These are phyloP conservation scores for Ptilorrhoa leucosticta DNA, from an alignment of 2,113 vertebrate species.

Conservation along the genomic window DNA sequence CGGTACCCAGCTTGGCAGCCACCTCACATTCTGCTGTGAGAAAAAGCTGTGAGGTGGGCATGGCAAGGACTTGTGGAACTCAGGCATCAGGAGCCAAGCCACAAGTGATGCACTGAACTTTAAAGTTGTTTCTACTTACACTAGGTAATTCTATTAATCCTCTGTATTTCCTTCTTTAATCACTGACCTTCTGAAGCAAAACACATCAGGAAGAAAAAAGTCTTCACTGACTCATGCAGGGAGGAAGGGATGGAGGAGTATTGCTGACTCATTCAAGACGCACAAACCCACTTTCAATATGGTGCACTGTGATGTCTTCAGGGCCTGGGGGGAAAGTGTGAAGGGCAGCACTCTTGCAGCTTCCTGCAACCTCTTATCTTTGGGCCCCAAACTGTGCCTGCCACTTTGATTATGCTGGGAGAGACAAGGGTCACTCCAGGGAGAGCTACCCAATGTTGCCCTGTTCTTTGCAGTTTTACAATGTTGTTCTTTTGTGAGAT, in stretches of 20 bases:
- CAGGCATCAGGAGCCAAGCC: neutral
- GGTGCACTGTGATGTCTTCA: neutral
- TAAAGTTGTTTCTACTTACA: neutral
- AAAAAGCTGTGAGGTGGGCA: neutral
- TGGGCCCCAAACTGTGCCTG: neutral
- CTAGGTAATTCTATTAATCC: neutral
- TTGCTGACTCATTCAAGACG: slow-evolving; percentile 15
- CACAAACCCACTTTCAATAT: slow-evolving; percentile 45
- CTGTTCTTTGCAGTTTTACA: no score
- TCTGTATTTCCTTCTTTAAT: neutral
- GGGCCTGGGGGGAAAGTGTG: neutral
- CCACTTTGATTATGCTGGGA: neutral
- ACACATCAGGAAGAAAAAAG: neutral
- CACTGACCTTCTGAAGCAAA: neutral
- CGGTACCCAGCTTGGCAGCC: neutral
- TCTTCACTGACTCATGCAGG: slow-evolving; percentile 17
- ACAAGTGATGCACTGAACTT: neutral
- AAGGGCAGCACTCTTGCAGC: neutral
- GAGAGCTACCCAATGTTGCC: neutral
- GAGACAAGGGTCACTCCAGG: neutral
- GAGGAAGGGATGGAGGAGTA: slow-evolving; percentile 32
- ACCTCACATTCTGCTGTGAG: neutral
- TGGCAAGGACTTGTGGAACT: neutral
- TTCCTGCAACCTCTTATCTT: neutral
- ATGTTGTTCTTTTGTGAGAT: no score